phyloP scores from a whole-genome alignment of 2,888 invertebrate species.

The Hybos culiciformis region DNA sequence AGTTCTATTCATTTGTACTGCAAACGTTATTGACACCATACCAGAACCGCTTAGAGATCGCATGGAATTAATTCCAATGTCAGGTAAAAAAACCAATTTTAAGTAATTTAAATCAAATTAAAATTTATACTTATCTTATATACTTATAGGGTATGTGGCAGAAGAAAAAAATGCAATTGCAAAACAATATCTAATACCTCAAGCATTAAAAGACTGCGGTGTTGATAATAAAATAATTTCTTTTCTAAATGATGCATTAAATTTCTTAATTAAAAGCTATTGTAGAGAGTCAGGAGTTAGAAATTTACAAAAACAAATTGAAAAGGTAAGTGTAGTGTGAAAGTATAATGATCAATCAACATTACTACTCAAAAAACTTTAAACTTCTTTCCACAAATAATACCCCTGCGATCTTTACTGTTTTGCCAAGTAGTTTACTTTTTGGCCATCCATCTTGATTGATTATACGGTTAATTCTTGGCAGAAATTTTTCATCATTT shows the following conservation, averaged over 20 bases:
- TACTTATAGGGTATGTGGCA: conserved; percentile 95
- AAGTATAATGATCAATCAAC: no score
- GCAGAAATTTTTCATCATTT: no score
- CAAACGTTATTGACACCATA: conserved; percentile 88
- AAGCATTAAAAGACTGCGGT: conserved; percentile 76
- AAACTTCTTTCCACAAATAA: no score
- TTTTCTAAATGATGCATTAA: conserved; percentile 60
- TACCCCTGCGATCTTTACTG: no score
- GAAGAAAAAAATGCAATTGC: conserved; percentile 97
- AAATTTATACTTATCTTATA: no score
- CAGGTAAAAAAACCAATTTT: no score
- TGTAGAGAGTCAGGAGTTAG: conserved; percentile 96
- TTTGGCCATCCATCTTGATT: no score
- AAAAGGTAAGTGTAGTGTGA: no score
- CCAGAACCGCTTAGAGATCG: conserved; percentile 93
- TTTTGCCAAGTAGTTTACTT: no score
- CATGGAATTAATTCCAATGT: conserved; percentile 99
- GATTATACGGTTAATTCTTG: no score
- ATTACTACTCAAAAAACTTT: no score
- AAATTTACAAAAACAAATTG: conserved; percentile 96
- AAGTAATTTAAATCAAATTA: no score
- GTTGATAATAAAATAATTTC: conserved; percentile 53
- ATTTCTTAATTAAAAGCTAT: conserved; percentile 74
- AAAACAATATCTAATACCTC: conserved; percentile 86
- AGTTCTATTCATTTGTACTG: conserved; percentile 96